A percentile compares a stretch with the other conserved stretches of the same genome.
phyloP scores from a whole-genome alignment of 2,113 vertebrate genomes.

The Phrynosoma blainvillii region DNA sequence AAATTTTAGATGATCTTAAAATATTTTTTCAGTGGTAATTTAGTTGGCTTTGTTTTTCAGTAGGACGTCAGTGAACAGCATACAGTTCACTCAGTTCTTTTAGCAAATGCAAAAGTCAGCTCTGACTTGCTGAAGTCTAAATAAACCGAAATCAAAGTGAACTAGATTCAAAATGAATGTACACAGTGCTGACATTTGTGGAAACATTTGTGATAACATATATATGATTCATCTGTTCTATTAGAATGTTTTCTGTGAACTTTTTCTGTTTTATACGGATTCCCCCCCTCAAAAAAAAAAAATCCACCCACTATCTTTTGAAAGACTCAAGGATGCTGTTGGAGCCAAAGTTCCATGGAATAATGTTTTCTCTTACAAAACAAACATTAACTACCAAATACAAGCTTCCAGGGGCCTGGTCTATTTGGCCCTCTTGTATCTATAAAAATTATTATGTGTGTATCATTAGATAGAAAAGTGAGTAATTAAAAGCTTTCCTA shows the following conservation, averaged over 20 bases:
- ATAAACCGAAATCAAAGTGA: neutral
- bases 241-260: slow-evolving; percentile 63
- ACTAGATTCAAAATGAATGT: slow-evolving; percentile 15
- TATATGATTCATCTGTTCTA: slow-evolving; percentile 60
- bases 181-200: slow-evolving; percentile 33
- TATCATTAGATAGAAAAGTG: slow-evolving; percentile 1
- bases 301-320: slow-evolving; percentile 28
- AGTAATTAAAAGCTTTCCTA: neutral
- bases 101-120: slow-evolving; percentile 9
- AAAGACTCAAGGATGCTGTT: slow-evolving; percentile 35
- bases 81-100: neutral
- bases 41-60: neutral
- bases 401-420: neutral
- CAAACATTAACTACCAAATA: slow-evolving; percentile 18
- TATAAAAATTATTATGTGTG: neutral
- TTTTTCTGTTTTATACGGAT: slow-evolving; percentile 47
- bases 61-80: neutral
- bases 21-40: neutral
- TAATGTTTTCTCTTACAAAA: slow-evolving; percentile 19
- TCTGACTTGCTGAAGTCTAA: neutral
- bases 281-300: neutral
- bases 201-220: slow-evolving; percentile 63
- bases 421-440: slow-evolving; percentile 27
- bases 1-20: neutral
- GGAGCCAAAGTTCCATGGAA: slow-evolving; percentile 23